A percentile compares a stretch with the other conserved stretches of the same genome.
phyloP scores from a whole-genome alignment of 2,797 vertebrate species.

The Delichon dasypus region DNA sequence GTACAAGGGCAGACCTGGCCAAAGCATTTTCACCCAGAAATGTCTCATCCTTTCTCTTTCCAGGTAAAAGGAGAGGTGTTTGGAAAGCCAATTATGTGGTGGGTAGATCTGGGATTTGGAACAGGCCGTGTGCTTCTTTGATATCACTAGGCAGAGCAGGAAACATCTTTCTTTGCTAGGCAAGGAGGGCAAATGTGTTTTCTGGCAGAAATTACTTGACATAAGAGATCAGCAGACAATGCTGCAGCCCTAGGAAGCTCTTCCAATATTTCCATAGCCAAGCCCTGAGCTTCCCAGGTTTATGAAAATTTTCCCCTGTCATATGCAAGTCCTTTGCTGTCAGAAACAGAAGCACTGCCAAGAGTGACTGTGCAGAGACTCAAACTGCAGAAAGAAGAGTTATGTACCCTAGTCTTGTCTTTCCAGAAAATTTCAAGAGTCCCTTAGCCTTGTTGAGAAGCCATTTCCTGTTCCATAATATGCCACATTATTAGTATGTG shows the following conservation, averaged over 20 bases:
- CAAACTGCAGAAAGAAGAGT: background rate
- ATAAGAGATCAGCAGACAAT: background rate
- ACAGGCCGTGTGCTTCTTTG: background rate
- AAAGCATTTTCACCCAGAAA: background rate
- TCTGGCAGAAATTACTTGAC: background rate
- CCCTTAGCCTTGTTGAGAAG: background rate
- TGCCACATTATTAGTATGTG: background rate
- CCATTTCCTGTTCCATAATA: background rate
- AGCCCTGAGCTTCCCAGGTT: background rate
- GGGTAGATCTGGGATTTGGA: background rate
- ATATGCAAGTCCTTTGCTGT: background rate
- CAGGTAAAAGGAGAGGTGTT: background rate
- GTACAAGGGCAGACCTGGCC: fast-evolving
- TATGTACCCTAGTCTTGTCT: background rate
- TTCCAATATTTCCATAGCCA: background rate
- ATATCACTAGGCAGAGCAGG: background rate
- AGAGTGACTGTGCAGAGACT: background rate
- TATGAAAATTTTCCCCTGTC: background rate
- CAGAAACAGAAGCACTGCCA: background rate
- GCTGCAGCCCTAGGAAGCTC: background rate
- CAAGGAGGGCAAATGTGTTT: background rate
- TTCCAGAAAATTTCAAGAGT: background rate
- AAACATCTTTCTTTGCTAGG: background rate
- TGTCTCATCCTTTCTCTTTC: background rate
- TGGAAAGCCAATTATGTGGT: background rate